These are phyloP conservation scores for Aplodontia rufa DNA, from an alignment of 2,113 vertebrate genomes.

Conservation along the genomic window DNA sequence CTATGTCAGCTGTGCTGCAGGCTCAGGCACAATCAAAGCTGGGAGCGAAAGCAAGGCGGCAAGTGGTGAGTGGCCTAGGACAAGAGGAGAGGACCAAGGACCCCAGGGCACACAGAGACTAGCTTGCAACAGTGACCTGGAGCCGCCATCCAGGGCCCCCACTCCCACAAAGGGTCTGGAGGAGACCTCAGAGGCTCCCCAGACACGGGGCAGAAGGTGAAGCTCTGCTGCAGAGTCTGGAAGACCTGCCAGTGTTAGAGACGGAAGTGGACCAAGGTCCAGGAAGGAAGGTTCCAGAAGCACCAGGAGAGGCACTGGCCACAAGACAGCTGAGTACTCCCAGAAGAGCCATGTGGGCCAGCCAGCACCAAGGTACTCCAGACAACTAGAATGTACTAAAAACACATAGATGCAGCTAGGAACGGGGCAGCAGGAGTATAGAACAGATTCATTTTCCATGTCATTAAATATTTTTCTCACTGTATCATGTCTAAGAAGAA, in stretches of 20 bases:
- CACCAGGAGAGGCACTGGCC: not conserved
- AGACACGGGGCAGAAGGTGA: not conserved
- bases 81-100: not conserved
- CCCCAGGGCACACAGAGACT: not conserved
- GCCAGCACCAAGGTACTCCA: not conserved
- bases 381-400: not conserved
- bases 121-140: not conserved
- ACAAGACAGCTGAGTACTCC: not conserved
- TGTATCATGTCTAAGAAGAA: not conserved
- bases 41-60: constrained; percentile 6
- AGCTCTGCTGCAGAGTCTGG: not conserved
- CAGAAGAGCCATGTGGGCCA: not conserved
- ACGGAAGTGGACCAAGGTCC: not conserved
- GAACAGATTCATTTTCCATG: not conserved
- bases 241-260: not conserved
- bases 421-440: not conserved
- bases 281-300: not conserved
- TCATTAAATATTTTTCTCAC: not conserved
- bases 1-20: not conserved
- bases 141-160: not conserved
- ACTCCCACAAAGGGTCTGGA: not conserved
- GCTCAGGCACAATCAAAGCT: not conserved
- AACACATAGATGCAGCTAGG: not conserved
- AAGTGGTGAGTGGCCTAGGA: no score
- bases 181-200: not conserved